These are phyloP conservation scores for Corythaeola cristata DNA, from an alignment of 2,113 vertebrate genomes.

Conservation along the genomic window DNA sequence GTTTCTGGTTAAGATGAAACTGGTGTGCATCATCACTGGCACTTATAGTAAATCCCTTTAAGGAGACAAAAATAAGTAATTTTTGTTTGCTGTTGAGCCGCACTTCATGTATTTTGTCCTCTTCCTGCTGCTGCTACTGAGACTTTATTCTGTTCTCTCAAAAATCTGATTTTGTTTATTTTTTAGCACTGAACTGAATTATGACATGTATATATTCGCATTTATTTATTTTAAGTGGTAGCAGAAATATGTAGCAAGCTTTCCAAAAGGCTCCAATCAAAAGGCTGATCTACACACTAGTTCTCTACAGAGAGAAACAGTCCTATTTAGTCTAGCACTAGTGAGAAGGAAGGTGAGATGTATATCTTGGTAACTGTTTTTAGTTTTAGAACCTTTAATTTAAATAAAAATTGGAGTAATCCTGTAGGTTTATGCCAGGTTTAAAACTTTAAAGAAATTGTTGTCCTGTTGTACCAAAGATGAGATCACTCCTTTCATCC, in stretches of 20 bases:
- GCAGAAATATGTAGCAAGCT: background rate
- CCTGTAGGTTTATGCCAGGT: background rate
- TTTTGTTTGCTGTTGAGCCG: background rate
- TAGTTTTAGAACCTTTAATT: background rate
- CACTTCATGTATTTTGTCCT: background rate
- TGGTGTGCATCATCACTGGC: rapidly evolving
- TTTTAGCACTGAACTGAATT: background rate
- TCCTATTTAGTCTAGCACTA: background rate
- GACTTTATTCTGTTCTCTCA: background rate
- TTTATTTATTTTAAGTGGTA: background rate
- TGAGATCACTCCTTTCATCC: background rate
- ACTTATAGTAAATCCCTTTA: background rate
- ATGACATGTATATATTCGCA: background rate
- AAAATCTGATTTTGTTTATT: background rate
- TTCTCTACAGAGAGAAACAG: background rate
- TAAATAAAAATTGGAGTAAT: background rate
- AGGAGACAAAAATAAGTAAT: background rate
- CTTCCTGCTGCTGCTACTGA: background rate
- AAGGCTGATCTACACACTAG: background rate
- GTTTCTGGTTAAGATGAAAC: background rate
- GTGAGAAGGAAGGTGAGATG: background rate
- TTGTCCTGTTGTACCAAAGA: background rate
- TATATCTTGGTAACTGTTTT: background rate
- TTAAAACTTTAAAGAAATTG: background rate
- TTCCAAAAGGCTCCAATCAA: background rate